Conservation (phyloP, 2,888 invertebrate species). For the Tenthredo amoena region DNA sequence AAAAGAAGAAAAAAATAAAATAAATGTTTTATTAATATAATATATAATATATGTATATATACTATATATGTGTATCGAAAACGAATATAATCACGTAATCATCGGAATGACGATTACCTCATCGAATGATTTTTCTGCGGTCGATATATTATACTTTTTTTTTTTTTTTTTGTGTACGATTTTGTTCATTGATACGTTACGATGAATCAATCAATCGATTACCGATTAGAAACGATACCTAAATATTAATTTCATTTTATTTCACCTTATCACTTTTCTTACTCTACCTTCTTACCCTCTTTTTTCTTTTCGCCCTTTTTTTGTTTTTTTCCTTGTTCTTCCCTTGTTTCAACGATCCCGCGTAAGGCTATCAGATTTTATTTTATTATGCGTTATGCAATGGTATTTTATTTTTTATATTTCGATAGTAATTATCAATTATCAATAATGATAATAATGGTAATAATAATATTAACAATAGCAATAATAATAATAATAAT, state of each 20-base stretch:
- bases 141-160: background rate
- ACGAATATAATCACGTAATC: no score
- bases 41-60: no score
- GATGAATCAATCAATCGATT: background rate
- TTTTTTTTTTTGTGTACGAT: background rate
- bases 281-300: background rate
- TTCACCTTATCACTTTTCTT: background rate
- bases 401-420: background rate
- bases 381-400: background rate
- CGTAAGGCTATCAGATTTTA: background rate
- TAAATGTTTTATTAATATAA: no score
- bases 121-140: no score
- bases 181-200: background rate
- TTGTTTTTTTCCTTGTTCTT: background rate
- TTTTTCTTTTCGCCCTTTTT: background rate
- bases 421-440: conserved; percentile 49
- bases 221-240: background rate
- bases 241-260: background rate
- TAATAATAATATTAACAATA: conserved; percentile 68
- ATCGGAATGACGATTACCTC: no score
- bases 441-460: conserved; percentile 69
- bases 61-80: no score
- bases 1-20: no score
- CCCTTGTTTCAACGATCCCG: background rate
- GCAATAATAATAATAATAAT: conserved; percentile 62